Conservation (phyloP, 2,797 vertebrate species). For the Microchirus variegatus region DNA sequence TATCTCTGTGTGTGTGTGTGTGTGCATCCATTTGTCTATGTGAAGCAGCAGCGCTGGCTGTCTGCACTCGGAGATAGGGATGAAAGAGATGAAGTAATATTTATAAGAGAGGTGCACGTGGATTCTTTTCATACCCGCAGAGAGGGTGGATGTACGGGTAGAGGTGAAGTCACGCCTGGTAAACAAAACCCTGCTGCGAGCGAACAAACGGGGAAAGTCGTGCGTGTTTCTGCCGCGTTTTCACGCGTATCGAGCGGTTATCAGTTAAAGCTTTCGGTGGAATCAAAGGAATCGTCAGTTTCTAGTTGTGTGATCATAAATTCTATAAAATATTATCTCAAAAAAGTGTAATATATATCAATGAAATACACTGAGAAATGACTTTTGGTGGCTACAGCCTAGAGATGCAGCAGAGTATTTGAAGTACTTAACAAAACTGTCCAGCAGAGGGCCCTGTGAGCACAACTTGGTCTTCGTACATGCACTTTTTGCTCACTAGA, state of each 20-base stretch:
- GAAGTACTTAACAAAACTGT: too few relatives aligned
- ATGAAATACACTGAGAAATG: too few relatives aligned
- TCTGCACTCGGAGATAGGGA: constrained; percentile 38
- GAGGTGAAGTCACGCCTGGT: constrained; percentile 29
- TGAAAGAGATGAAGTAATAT: constrained; percentile 34
- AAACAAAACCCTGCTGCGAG: constrained; percentile 39
- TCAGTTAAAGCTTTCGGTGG: neutral
- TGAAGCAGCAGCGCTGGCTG: constrained; percentile 6
- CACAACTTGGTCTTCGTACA: too few relatives aligned
- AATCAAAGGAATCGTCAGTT: too few relatives aligned
- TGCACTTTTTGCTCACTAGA: too few relatives aligned
- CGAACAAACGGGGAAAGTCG: constrained; percentile 5
- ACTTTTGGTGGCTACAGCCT: too few relatives aligned
- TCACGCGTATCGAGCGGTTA: neutral
- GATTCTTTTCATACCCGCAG: neutral
- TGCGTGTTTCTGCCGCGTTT: neutral
- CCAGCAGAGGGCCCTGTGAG: too few relatives aligned
- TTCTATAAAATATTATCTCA: too few relatives aligned
- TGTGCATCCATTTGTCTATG: neutral
- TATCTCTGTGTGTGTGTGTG: neutral
- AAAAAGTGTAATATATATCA: too few relatives aligned
- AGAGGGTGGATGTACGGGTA: constrained; percentile 9
- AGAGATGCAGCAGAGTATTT: too few relatives aligned
- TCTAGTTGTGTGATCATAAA: too few relatives aligned
- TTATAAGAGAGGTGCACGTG: constrained; percentile 27